These are phyloP conservation scores for Habroteleia sp. DNA, from an alignment of 2,888 invertebrate genomes.

Conservation along the genomic window DNA sequence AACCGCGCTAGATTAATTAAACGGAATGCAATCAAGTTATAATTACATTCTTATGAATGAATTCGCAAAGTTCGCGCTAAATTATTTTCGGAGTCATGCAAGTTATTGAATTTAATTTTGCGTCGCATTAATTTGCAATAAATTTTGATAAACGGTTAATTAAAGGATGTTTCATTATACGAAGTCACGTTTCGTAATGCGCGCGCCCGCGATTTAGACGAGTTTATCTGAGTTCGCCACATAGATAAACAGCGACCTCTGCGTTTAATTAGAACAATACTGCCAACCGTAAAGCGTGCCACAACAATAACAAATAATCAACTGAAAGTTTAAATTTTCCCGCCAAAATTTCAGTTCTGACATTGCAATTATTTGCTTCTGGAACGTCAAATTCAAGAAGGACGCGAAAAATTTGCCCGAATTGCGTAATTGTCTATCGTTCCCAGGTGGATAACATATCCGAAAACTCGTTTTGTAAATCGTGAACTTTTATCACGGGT, in stretches of 20 bases:
- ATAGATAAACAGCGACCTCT: conserved; percentile 36
- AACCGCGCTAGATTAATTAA: conserved; percentile 61
- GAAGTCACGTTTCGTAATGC: conserved; percentile 42
- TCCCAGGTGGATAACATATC: conserved; percentile 31
- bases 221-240: conserved; percentile 22
- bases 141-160: conserved; percentile 61
- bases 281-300: conserved; percentile 8
- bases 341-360: too few species aligned
- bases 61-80: conserved; percentile 58
- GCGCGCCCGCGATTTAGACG: conserved; percentile 20
- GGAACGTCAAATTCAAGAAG: conserved; percentile 5
- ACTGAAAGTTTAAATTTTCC: too few species aligned
- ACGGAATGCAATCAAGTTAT: conserved; percentile 62
- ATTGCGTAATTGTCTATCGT: conserved; percentile 41
- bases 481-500: conserved; percentile 45
- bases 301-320: too few species aligned
- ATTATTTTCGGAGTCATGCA: conserved; percentile 55
- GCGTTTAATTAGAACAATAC: conserved; percentile 20
- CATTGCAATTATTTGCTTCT: conserved; percentile 16
- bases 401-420: conserved; percentile 16
- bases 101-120: conserved; percentile 61
- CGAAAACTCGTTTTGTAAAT: conserved; percentile 41
- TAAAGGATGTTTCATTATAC: conserved; percentile 43
- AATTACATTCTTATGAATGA: conserved; percentile 63
- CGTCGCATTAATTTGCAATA: conserved; percentile 58